phyloP scores from a whole-genome alignment of 2,113 vertebrate genomes.

The Rhombomys opimus region DNA sequence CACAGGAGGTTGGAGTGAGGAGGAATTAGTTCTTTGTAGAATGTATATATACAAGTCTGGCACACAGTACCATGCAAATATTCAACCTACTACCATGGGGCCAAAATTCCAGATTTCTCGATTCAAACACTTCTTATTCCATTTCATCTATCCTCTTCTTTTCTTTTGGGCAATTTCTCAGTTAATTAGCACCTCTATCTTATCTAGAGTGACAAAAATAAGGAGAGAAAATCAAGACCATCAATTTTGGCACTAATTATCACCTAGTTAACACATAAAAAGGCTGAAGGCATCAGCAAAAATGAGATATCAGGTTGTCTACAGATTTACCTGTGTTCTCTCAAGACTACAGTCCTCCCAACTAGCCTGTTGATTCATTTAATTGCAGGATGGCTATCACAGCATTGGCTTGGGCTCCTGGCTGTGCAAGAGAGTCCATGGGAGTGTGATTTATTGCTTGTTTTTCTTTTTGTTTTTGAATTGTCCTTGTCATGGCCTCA shows the following conservation, averaged over 20 bases:
- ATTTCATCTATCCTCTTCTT: not conserved
- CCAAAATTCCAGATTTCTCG: not conserved
- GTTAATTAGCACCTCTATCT: conserved; percentile 69
- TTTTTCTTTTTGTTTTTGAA: not conserved
- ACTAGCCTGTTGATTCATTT: not conserved
- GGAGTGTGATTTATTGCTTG: not conserved
- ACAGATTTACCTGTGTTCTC: not conserved
- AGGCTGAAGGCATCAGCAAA: conserved; percentile 34
- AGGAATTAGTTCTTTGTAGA: not conserved
- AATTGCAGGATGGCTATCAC: not conserved
- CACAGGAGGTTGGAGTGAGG: not conserved
- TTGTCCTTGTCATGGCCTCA: not conserved
- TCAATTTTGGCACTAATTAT: conserved; percentile 69
- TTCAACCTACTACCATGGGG: not conserved
- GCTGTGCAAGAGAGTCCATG: not conserved
- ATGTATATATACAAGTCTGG: not conserved
- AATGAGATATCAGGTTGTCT: not conserved
- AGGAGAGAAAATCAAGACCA: conserved; percentile 50
- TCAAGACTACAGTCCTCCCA: not conserved
- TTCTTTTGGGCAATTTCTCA: conserved; percentile 45
- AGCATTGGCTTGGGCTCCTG: not conserved
- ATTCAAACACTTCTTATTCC: not conserved
- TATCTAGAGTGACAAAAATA: conserved; percentile 56
- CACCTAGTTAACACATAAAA: conserved; percentile 59
- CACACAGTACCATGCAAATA: fast-evolving